phyloP scores from a whole-genome alignment of 2,888 invertebrate species.

The Acleris laterana region DNA sequence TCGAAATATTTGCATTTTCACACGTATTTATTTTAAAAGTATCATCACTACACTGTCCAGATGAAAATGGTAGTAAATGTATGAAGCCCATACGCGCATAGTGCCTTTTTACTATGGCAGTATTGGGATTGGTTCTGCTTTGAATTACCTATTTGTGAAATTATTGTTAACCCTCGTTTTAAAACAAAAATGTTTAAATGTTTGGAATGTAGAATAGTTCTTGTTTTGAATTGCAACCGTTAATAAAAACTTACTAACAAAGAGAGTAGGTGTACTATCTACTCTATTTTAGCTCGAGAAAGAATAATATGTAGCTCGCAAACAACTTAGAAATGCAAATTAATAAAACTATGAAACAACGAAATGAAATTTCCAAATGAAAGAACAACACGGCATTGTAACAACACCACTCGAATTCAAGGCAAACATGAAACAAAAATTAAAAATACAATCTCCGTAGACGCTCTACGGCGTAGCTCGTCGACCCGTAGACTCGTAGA shows the following conservation, averaged over 20 bases:
- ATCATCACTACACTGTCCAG: no score
- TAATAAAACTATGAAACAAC: background rate
- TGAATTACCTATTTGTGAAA: no score
- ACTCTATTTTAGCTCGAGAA: background rate
- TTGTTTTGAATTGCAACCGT: no score
- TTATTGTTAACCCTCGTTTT: no score
- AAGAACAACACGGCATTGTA: conserved; percentile 5
- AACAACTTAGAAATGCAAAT: background rate
- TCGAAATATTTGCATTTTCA: background rate
- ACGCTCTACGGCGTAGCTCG: conserved; percentile 23
- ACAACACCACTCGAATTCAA: background rate
- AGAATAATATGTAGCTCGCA: background rate
- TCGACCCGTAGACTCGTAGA: conserved; percentile 5
- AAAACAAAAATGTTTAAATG: no score
- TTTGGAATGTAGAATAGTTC: no score
- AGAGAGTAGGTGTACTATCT: no score
- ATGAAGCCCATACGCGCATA: no score
- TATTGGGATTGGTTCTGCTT: no score
- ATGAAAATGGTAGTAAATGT: no score
- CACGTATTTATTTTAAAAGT: background rate
- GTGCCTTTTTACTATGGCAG: no score
- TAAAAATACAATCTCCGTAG: conserved; percentile 5
- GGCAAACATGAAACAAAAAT: background rate
- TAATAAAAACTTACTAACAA: no score
- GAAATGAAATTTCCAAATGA: conserved; percentile 9